Evolutionary conservation across 64 coral and sea anemone species (phyloP).

Genomic region (Montipora capricornis): DNA sequence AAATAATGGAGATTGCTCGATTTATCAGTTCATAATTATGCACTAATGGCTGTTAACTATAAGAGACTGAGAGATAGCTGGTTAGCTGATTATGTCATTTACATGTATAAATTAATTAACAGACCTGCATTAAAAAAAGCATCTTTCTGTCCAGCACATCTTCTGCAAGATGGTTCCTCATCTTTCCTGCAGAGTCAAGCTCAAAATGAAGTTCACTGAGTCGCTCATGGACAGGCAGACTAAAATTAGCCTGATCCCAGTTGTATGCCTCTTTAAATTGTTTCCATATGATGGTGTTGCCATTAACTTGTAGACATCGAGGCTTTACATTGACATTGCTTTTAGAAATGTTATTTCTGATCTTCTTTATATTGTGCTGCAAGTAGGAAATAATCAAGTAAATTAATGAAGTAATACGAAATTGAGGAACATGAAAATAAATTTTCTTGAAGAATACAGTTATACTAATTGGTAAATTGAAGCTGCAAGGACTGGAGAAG

Average conservation of each 20-base stretch:
- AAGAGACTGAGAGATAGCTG: neutral
- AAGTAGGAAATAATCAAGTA: neutral
- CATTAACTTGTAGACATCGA: neutral
- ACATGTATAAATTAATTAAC: neutral
- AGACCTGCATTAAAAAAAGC: slow-evolving; percentile 49
- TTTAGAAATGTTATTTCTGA: slow-evolving; percentile 14
- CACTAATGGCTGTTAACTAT: neutral
- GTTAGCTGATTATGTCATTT: neutral
- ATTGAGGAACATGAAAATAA: too few species aligned
- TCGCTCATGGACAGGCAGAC: slow-evolving; percentile 7
- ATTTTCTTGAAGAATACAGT: too few species aligned
- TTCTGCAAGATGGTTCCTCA: slow-evolving; percentile 56
- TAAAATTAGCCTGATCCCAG: slow-evolving; percentile 5
- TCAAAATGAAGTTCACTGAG: neutral
- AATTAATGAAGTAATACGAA: neutral
- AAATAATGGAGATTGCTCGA: too few species aligned
- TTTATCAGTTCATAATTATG: too few species aligned
- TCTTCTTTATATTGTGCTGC: slow-evolving; percentile 45
- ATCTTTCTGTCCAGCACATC: slow-evolving; percentile 55
- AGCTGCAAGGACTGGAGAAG: too few species aligned
- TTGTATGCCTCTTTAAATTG: slow-evolving; percentile 5
- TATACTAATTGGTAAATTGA: too few species aligned
- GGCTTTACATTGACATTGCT: neutral
- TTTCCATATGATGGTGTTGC: neutral
- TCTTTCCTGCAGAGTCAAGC: neutral